A percentile compares a stretch with the other conserved stretches of the same genome.
Evolutionary conservation across 2,113 vertebrate species (phyloP).

Genomic region (Pelecanoides urinatrix): DNA sequence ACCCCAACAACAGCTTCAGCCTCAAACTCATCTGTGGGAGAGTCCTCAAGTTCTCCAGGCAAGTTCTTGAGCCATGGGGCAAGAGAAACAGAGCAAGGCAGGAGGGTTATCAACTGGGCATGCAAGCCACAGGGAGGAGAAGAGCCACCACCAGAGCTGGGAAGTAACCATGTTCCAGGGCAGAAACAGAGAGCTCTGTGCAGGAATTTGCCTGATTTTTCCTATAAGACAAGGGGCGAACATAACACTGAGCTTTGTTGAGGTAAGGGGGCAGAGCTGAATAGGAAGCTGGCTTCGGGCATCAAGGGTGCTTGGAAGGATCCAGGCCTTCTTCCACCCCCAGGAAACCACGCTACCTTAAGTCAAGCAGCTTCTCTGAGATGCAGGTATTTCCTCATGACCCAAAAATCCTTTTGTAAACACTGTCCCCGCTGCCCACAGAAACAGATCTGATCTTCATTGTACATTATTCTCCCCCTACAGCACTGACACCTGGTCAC

Average conservation of each 20-base stretch:
- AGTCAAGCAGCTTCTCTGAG: neutral
- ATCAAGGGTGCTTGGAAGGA: neutral
- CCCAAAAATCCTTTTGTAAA: neutral
- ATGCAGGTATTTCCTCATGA: neutral
- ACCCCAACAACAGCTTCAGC: neutral
- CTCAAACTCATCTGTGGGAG: neutral
- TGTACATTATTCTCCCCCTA: neutral
- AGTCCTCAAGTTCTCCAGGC: neutral
- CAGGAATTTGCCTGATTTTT: neutral
- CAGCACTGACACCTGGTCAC: neutral
- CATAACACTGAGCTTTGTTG: neutral
- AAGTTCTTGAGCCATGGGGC: neutral
- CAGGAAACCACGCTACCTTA: neutral
- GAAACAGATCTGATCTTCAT: neutral
- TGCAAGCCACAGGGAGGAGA: neutral
- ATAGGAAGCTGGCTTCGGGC: neutral
- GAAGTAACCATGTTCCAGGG: neutral
- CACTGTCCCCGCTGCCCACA: neutral
- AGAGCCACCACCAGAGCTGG: neutral
- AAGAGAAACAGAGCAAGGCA: neutral
- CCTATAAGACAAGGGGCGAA: neutral
- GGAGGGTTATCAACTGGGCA: neutral
- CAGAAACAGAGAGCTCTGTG: neutral
- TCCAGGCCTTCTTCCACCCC: neutral
- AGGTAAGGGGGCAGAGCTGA: neutral